Base-by-base conservation (phyloP, 2,797 vertebrate genomes). In the Cheirogaleus major region DNA sequence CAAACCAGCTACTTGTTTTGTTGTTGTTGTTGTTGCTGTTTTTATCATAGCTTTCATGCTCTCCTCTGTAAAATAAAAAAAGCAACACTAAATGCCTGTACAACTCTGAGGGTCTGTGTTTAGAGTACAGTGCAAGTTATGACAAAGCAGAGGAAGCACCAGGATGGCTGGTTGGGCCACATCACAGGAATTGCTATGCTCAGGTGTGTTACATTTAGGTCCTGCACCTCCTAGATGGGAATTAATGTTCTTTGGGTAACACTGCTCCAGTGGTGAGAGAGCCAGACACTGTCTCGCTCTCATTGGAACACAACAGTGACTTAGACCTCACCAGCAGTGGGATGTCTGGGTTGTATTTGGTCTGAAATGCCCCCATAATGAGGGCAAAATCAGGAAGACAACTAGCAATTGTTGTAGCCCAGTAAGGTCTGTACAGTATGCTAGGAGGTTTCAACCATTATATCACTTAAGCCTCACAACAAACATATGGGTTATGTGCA, bases 31-130 rank as follows among this genome's bases (percentile, higher is more conserved):
- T 43, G 43, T 9, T 43, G 43, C 11, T 45, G 45, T 63, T 17
- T 32, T 63, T 7, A 3, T 78, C 32, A 13, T 25, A 83, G 81
- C 78, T 96, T 70, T 95, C 79, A 91, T 70, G 23, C 7, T 81
- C 22, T 96, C n/a, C 35, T 95, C 15, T 83, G n/a, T 65, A 67
- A 75, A 90, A 89, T 89, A 61, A 57, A 57, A 55, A 96, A 38
- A 30, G 22, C 52, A 91, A 91, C 35, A 14, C 45, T 50, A 76
- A 38, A 92, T 86, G 18, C 48, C 32, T 78, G 30, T 50, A 48
- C 50, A 25, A 48, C 59, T 91, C 95, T 45, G 17, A 67, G 41
- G 30, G 67, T n/a, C 23, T 73, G 1, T 75, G 41, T 81, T n/a
- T 30, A 41, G 41, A 96, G 73, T 48, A 75, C 1, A 89, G n/a